Percentiles rank a stretch among this genome's conserved stretches.
Conservation (phyloP, 2,888 invertebrate species). For the Anaspis maculata region DNA sequence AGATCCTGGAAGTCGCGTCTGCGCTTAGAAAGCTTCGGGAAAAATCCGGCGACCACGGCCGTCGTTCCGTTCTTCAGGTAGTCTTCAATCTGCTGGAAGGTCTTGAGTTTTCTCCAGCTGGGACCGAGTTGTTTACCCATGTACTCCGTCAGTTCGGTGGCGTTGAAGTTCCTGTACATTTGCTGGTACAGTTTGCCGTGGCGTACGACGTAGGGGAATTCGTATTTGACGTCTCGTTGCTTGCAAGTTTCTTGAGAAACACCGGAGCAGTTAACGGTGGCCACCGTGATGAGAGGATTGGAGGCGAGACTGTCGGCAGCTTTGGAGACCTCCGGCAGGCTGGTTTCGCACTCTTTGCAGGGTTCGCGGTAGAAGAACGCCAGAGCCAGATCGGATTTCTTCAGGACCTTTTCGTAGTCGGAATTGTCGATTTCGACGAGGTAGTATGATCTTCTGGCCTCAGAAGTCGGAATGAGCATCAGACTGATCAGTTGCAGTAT, state of each 20-base stretch:
- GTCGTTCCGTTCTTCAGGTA: neutral
- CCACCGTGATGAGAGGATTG: slow-evolving; percentile 83
- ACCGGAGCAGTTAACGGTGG: slow-evolving; percentile 93
- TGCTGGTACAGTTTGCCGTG: slow-evolving; percentile 82
- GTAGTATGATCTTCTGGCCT: too few relatives aligned
- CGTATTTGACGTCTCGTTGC: slow-evolving; percentile 86
- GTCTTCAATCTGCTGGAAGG: neutral
- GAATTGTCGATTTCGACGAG: too few relatives aligned
- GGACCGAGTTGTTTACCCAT: slow-evolving; percentile 50
- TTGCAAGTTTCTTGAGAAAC: slow-evolving; percentile 82
- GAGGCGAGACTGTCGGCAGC: slow-evolving; percentile 78
- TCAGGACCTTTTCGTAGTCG: too few relatives aligned
- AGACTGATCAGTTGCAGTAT: too few relatives aligned
- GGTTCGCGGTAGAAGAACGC: slow-evolving; percentile 95
- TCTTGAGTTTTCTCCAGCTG: neutral
- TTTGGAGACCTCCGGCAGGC: slow-evolving; percentile 94
- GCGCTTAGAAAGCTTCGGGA: neutral
- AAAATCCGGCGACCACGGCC: too few relatives aligned
- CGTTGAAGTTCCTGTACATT: slow-evolving; percentile 87
- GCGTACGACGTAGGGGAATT: slow-evolving; percentile 93
- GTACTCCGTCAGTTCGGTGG: slow-evolving; percentile 71
- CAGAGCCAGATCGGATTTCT: too few relatives aligned
- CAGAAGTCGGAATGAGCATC: too few relatives aligned
- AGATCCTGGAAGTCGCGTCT: neutral
- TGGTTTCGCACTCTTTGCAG: slow-evolving; percentile 97